Conservation (phyloP, 2,113 vertebrate species). For the Amblyornis subalaris region DNA sequence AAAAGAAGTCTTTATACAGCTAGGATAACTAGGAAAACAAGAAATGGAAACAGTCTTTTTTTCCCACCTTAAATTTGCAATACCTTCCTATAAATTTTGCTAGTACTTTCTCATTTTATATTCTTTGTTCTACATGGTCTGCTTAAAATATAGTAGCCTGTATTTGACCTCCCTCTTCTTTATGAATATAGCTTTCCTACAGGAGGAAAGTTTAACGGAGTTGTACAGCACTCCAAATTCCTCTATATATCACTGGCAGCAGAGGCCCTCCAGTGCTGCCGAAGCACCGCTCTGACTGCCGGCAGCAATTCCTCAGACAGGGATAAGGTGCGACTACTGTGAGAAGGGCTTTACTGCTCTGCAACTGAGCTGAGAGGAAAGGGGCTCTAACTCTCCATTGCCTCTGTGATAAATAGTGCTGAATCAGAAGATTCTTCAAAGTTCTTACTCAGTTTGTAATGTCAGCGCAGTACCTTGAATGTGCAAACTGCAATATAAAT, state of each 20-base stretch:
- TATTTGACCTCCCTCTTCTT: neutral
- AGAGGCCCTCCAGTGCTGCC: neutral
- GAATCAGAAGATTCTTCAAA: conserved; percentile 39
- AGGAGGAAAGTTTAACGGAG: neutral
- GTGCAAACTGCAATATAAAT: conserved; percentile 12
- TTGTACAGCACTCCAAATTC: neutral
- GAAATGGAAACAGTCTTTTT: neutral
- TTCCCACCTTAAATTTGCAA: neutral
- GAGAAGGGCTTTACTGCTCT: conserved; percentile 3
- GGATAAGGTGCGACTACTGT: neutral
- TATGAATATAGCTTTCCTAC: neutral
- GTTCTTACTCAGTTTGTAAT: conserved; percentile 30
- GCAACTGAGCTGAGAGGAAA: neutral
- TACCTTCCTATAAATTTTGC: neutral
- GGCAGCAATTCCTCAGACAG: neutral
- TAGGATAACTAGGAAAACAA: neutral
- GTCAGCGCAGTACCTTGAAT: neutral
- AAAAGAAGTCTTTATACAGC: neutral
- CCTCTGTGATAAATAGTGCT: conserved; percentile 17
- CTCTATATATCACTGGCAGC: neutral
- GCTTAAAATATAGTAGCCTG: neutral
- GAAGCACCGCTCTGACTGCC: neutral
- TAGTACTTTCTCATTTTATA: neutral
- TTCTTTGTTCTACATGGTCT: neutral
- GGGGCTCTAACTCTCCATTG: conserved; percentile 9